Evolutionary conservation across 2,113 vertebrate genomes (phyloP).

Genomic region (Amblyornis subalaris): DNA sequence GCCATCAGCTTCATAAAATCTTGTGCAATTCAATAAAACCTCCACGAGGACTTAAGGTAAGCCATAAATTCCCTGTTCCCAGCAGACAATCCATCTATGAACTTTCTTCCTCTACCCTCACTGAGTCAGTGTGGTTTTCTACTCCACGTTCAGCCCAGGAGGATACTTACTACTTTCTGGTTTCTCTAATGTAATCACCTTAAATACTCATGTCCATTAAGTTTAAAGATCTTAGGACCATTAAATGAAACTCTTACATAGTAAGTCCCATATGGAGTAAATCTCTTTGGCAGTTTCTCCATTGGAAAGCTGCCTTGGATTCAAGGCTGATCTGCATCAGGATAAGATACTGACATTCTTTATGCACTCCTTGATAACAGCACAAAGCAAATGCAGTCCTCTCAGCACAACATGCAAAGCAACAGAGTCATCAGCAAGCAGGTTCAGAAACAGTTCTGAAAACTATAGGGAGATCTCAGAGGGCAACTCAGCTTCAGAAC

Average conservation of each 20-base stretch:
- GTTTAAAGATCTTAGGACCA: slow-evolving; percentile 22
- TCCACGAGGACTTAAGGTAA: not conserved
- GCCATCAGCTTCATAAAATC: not conserved
- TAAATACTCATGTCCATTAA: slow-evolving; percentile 30
- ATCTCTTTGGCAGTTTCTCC: slow-evolving; percentile 21
- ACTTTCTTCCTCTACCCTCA: not conserved
- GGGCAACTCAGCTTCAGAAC: slow-evolving; percentile 35
- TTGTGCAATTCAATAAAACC: not conserved
- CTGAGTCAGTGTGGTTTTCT: not conserved
- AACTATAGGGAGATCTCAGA: slow-evolving; percentile 12
- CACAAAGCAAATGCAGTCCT: not conserved
- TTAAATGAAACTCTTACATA: slow-evolving; percentile 36
- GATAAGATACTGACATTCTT: not conserved
- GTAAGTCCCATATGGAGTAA: not conserved
- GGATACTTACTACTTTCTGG: not conserved
- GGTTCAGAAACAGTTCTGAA: not conserved
- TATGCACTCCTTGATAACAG: not conserved
- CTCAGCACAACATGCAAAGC: not conserved
- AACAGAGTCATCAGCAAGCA: not conserved
- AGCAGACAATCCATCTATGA: not conserved
- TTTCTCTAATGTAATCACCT: slow-evolving; percentile 15
- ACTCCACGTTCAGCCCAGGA: not conserved
- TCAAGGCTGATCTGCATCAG: slow-evolving; percentile 22
- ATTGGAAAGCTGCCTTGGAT: slow-evolving; percentile 7
- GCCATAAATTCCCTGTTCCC: not conserved